Base-by-base conservation (phyloP, 2,888 invertebrate species). In the Dynastes maya region DNA sequence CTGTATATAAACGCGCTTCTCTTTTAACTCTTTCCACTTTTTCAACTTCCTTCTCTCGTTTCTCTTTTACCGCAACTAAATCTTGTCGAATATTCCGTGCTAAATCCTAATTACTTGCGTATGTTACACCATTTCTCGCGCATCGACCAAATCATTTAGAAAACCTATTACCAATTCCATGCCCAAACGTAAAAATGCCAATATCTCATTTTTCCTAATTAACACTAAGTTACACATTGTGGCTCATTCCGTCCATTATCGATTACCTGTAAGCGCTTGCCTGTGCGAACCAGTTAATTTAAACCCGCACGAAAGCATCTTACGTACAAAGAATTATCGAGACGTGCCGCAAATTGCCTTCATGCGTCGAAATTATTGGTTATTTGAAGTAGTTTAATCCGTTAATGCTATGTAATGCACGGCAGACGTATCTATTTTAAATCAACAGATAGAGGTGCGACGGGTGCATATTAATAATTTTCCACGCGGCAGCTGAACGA, bases 401-500 rank as follows among this genome's bases (percentile, higher is more conserved):
- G 32, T 63, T 63, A 63, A 63, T 32, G 63, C 63, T 32, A 63
- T 63, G 13, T 32, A 63, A 63, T 63, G 29, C 63, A 32, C 5
- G 13, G 63, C 63, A 13, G 29, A 63, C 63, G 32, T 32, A 13
- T 63, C 29, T 63, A 63, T 29, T 63, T 45, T 63, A 29, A 63
- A 32, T 63, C 63, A 63, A 63, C 63, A 63, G 55, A 58, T 22
- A 58, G 63, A 63, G 63, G 63, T 63, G 63, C 13, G 63, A 63
- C 29, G 11, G 63, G 63, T 63, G 63, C 32, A 63, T 63, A 63
- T 63, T 63, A 63, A 63, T 63, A 63, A 63, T 63, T 63, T 63
- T 63, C 63, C 32, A 63, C 32, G 32, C 63, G 27, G 63, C 63
- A 63, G n/a, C 63, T 32, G 63, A 63, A 61, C 27, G 53, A 16